These are phyloP conservation scores for Pelodytes ibericus DNA, from an alignment of 2,797 vertebrate species.

Conservation along the genomic window DNA sequence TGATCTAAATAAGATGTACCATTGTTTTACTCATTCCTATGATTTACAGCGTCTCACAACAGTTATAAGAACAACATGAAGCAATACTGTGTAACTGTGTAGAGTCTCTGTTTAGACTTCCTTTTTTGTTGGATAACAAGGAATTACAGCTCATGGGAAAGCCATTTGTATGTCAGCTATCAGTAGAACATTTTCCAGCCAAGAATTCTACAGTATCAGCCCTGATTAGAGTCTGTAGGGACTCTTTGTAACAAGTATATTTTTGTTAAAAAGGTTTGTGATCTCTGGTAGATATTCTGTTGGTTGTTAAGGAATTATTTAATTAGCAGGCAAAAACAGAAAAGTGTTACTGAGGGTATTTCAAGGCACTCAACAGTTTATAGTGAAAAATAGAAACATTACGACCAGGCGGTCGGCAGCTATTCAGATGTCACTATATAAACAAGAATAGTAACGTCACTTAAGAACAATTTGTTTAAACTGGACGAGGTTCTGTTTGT, in stretches of 20 bases:
- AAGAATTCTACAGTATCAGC: neutral
- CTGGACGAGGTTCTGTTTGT: neutral
- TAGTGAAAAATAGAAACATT: neutral
- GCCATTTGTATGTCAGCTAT: neutral
- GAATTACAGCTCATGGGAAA: neutral
- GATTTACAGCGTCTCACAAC: too few relatives aligned
- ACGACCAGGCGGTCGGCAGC: neutral
- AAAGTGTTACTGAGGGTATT: neutral
- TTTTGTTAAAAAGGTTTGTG: neutral
- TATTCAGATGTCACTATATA: neutral
- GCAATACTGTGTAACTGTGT: too few relatives aligned
- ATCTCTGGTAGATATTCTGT: neutral
- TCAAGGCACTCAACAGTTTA: neutral
- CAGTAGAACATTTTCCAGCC: neutral
- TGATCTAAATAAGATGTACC: too few relatives aligned
- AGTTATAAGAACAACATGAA: too few relatives aligned
- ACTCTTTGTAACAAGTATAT: neutral
- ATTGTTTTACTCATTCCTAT: too few relatives aligned
- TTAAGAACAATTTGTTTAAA: conserved; percentile 1
- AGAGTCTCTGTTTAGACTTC: neutral
- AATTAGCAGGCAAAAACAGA: neutral
- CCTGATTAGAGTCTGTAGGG: neutral
- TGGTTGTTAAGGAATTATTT: neutral
- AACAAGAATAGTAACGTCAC: neutral
- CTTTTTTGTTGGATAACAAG: neutral